Evolutionary conservation across 2,888 invertebrate genomes (phyloP).

Genomic region (Pimpla rufipes): DNA sequence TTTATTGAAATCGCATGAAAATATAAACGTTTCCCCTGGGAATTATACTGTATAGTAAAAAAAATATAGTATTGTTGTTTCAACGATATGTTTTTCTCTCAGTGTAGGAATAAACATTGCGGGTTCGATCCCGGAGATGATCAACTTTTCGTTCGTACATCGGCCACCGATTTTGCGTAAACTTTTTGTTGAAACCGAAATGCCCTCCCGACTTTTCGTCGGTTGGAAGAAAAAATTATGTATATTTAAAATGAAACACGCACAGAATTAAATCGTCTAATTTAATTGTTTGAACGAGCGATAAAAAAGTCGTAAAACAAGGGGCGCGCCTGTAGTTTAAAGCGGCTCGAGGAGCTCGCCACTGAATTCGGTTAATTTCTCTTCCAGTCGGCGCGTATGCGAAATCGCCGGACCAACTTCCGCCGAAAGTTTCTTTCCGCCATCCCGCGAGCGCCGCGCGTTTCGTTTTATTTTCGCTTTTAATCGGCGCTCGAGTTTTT

Average conservation of each 20-base stretch:
- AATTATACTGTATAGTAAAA: too few relatives aligned
- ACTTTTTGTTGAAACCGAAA: too few relatives aligned
- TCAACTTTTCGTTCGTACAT: too few relatives aligned
- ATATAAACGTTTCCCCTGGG: too few relatives aligned
- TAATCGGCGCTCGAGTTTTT: conserved; percentile 1
- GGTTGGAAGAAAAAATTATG: background rate
- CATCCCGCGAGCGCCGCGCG: background rate
- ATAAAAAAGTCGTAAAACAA: background rate
- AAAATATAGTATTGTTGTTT: too few relatives aligned
- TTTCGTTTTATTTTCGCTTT: background rate
- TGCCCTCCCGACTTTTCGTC: background rate
- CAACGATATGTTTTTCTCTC: too few relatives aligned
- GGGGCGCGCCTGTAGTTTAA: too few relatives aligned
- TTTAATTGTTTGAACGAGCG: background rate
- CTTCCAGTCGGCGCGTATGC: background rate
- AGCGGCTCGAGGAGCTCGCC: background rate
- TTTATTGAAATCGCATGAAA: too few relatives aligned
- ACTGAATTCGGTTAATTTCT: conserved; percentile 9
- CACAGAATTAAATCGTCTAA: background rate
- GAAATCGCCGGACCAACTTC: background rate
- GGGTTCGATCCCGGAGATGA: too few relatives aligned
- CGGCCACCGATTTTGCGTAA: too few relatives aligned
- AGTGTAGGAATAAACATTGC: too few relatives aligned
- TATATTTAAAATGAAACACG: too few relatives aligned
- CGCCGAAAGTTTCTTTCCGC: conserved; percentile 7